Conservation (phyloP, 2,797 vertebrate species). For the Natrix natrix region DNA sequence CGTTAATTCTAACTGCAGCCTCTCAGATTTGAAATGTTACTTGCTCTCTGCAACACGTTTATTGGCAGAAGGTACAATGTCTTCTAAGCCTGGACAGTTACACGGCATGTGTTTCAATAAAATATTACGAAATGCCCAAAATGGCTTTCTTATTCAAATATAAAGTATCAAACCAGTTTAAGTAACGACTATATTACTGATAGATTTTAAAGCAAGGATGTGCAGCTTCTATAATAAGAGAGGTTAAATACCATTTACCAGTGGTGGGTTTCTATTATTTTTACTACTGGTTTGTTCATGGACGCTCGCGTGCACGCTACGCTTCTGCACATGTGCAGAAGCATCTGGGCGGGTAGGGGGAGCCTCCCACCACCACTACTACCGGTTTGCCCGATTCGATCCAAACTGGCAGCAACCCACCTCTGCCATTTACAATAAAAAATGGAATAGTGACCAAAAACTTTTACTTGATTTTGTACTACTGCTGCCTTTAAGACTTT, state of each 20-base stretch:
- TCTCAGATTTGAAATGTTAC: not conserved
- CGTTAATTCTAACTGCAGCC: not conserved
- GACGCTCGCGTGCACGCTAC: too few relatives aligned
- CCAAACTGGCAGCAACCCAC: too few relatives aligned
- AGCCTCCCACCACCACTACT: too few relatives aligned
- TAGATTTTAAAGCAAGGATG: slow-evolving; percentile 2
- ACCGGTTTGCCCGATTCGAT: too few relatives aligned
- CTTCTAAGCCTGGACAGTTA: not conserved
- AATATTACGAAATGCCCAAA: slow-evolving; percentile 39
- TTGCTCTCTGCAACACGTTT: not conserved
- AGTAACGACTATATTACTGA: not conserved
- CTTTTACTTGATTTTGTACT: not conserved
- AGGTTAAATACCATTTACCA: not conserved
- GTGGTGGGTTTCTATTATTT: too few relatives aligned
- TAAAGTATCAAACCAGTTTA: not conserved
- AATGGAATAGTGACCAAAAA: not conserved
- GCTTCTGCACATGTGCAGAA: too few relatives aligned
- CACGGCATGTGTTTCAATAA: not conserved
- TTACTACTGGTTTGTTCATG: too few relatives aligned
- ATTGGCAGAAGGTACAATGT: not conserved
- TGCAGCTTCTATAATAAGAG: not conserved
- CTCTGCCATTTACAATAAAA: not conserved
- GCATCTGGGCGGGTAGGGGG: too few relatives aligned
- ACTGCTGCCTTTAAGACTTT: not conserved
- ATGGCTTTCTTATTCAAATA: slow-evolving; percentile 35